phyloP scores from a whole-genome alignment of 2,888 invertebrate genomes.

The Eilema depressum region DNA sequence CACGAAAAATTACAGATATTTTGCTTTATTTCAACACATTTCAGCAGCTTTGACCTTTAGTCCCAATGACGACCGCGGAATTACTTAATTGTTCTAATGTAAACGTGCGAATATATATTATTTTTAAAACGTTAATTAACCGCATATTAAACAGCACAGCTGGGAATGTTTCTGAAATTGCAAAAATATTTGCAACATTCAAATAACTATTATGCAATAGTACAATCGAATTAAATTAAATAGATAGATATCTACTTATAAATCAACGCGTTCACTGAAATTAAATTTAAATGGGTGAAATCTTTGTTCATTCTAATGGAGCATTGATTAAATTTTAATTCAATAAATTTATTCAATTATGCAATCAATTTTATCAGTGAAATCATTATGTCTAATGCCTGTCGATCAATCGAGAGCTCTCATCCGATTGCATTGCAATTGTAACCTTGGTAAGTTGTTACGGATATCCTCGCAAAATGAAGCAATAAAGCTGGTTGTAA shows the following conservation, averaged over 20 bases:
- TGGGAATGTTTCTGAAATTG: slow-evolving; percentile 34
- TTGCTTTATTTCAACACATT: background rate
- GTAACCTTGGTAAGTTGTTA: background rate
- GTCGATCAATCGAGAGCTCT: background rate
- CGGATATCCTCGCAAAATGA: background rate
- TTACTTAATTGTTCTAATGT: slow-evolving; percentile 43
- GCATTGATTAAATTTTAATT: background rate
- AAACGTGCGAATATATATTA: slow-evolving; percentile 37
- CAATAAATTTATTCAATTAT: background rate
- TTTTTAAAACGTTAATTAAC: slow-evolving; percentile 42
- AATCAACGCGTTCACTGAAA: background rate
- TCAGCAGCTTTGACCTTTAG: slow-evolving; percentile 27
- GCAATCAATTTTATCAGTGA: background rate
- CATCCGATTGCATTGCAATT: background rate
- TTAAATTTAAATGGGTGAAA: background rate
- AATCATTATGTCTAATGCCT: slow-evolving; percentile 12
- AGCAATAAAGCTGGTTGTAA: background rate
- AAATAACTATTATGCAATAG: slow-evolving; percentile 19
- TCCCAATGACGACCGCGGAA: slow-evolving; percentile 37
- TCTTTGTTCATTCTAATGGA: background rate
- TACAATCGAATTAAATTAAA: slow-evolving; percentile 1
- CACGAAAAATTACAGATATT: background rate
- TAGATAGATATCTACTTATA: background rate
- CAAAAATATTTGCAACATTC: slow-evolving; percentile 26
- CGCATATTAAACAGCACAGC: slow-evolving; percentile 24